These are phyloP conservation scores for Synanthedon andrenaeformis DNA, from an alignment of 2,888 invertebrate species.

Conservation along the genomic window DNA sequence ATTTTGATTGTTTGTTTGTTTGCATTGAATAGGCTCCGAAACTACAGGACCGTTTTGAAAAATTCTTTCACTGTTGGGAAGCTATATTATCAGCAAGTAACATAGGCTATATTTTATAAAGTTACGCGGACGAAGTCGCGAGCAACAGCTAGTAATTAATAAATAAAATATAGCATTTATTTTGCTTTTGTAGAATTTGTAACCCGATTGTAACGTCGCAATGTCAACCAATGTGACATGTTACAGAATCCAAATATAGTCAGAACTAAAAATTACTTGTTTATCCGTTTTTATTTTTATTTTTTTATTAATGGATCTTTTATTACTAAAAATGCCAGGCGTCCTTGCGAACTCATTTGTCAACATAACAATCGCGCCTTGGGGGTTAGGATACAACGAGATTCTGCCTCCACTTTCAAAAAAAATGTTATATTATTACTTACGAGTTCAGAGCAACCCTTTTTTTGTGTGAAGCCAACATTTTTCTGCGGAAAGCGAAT, in stretches of 20 bases:
- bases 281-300: not conserved
- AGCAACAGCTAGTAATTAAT: too few relatives aligned
- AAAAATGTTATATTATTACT: slow-evolving; percentile 30
- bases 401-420: slow-evolving; percentile 27
- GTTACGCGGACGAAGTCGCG: too few relatives aligned
- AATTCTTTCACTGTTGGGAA: too few relatives aligned
- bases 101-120: too few relatives aligned
- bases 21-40: too few relatives aligned
- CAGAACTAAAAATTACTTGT: not conserved
- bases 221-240: not conserved
- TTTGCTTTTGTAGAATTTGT: too few relatives aligned
- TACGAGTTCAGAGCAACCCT: slow-evolving; percentile 24
- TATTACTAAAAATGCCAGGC: slow-evolving; percentile 4
- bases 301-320: not conserved
- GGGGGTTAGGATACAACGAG: slow-evolving; percentile 12
- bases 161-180: too few relatives aligned
- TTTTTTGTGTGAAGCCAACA: slow-evolving; percentile 37
- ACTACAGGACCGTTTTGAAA: too few relatives aligned
- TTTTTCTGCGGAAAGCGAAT: slow-evolving; percentile 46
- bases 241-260: too few relatives aligned
- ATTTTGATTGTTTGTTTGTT: too few relatives aligned
- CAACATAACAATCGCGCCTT: slow-evolving; percentile 32
- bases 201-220: not conserved
- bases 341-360: slow-evolving; percentile 26
- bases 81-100: too few relatives aligned